These are phyloP conservation scores for Antrozous pallidus DNA, from an alignment of 2,797 vertebrate genomes.

Conservation along the genomic window DNA sequence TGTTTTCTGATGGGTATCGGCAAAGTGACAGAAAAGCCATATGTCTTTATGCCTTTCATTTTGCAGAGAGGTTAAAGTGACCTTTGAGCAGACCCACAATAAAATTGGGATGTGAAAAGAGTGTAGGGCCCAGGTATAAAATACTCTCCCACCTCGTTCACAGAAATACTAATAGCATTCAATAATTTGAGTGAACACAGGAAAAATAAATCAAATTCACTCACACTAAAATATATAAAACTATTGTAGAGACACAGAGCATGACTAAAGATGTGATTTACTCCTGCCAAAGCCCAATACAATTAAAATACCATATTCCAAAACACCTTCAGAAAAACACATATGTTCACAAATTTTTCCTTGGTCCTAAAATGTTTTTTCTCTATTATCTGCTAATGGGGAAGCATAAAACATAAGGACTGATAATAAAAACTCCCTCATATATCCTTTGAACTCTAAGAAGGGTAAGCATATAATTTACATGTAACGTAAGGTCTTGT, in stretches of 20 bases:
- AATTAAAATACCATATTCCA: constrained; percentile 52
- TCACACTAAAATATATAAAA: constrained; percentile 58
- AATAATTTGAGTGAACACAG: constrained; percentile 63
- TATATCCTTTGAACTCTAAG: not conserved
- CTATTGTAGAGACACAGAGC: constrained; percentile 47
- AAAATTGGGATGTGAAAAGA: constrained; percentile 53
- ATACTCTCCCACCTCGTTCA: constrained; percentile 28
- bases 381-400: not conserved
- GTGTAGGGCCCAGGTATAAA: constrained; percentile 51
- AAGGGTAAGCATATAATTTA: not conserved
- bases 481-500: not conserved
- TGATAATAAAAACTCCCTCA: not conserved
- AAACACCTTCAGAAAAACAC: constrained; percentile 27
- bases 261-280: constrained; percentile 61
- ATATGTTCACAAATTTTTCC: constrained; percentile 11
- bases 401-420: not conserved
- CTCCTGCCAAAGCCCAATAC: constrained; percentile 37
- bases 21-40: constrained; percentile 45
- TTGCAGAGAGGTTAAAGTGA: constrained; percentile 59
- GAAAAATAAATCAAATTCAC: constrained; percentile 67
- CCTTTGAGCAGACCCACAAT: constrained; percentile 60
- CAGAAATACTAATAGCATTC: constrained; percentile 65
- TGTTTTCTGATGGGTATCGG: constrained; percentile 14
- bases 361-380: constrained; percentile 9
- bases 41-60: constrained; percentile 40